These are phyloP conservation scores for Ochotona curzoniae DNA, from an alignment of 2,113 vertebrate genomes.

Conservation along the genomic window DNA sequence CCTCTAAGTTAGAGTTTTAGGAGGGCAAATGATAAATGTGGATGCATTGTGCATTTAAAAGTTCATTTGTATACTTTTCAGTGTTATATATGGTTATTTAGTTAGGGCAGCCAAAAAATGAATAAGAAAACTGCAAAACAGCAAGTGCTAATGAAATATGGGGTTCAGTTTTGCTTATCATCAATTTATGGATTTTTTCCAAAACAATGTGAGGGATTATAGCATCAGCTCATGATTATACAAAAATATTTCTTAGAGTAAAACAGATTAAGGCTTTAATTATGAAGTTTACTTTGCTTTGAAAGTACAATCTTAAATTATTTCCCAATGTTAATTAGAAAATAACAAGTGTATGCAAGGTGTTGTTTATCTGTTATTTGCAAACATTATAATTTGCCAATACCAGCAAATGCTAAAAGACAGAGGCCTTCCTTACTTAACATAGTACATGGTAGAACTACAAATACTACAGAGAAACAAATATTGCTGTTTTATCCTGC, in stretches of 20 bases:
- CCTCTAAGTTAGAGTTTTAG: background rate
- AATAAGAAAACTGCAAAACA: background rate
- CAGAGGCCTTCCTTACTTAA: slow-evolving; percentile 51
- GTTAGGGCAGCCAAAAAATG: background rate
- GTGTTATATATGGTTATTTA: background rate
- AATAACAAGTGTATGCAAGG: slow-evolving; percentile 54
- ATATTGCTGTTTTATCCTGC: slow-evolving; percentile 27
- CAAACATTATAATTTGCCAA: slow-evolving; percentile 77
- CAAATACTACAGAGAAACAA: background rate
- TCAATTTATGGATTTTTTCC: background rate
- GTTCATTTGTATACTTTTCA: background rate
- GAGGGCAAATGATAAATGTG: background rate
- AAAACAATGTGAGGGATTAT: background rate
- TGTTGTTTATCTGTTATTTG: slow-evolving; percentile 75
- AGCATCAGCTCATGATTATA: slow-evolving; percentile 21
- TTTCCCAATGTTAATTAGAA: slow-evolving; percentile 37
- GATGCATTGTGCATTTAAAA: background rate
- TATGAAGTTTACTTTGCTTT: background rate
- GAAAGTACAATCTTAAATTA: background rate
- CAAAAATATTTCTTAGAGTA: slow-evolving; percentile 41
- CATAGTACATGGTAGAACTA: background rate
- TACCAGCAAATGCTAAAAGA: slow-evolving; percentile 78
- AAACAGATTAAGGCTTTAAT: slow-evolving; percentile 59
- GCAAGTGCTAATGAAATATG: background rate
- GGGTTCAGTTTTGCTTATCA: background rate